Evolutionary conservation across 2,888 invertebrate species (phyloP).

Genomic region (Deroplatys truncata): DNA sequence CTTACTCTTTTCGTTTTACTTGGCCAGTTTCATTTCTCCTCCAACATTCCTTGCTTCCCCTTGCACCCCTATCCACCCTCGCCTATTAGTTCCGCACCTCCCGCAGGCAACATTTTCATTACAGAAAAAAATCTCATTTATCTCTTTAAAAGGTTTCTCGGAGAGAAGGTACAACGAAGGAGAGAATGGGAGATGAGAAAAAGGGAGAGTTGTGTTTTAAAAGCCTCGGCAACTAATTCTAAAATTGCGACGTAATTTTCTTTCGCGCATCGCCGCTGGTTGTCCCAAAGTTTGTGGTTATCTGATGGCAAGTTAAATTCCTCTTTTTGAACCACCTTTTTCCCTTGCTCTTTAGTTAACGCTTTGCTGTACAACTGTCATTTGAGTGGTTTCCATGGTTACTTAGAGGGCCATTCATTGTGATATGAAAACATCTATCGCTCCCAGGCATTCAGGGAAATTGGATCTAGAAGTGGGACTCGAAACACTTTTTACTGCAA

Average conservation of each 20-base stretch:
- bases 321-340: neutral
- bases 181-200: neutral
- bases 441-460: neutral
- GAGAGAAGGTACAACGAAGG: neutral
- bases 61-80: neutral
- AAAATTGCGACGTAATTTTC: neutral
- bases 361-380: neutral
- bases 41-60: neutral
- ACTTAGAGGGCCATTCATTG: neutral
- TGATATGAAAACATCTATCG: neutral
- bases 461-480: neutral
- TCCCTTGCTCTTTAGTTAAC: neutral
- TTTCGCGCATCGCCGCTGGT: neutral
- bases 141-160: conserved; percentile 17
- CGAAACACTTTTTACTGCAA: neutral
- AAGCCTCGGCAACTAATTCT: conserved; percentile 7
- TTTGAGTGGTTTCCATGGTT: neutral
- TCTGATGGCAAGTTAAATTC: neutral
- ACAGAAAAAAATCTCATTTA: conserved; percentile 22
- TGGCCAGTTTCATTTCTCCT: conserved; percentile 6
- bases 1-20: neutral
- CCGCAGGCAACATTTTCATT: conserved; percentile 21
- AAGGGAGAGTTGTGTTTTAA: conserved; percentile 4
- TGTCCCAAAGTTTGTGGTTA: neutral
- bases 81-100: neutral